Percentiles rank a stretch among this genome's conserved stretches.
phyloP scores from a whole-genome alignment of 2,113 vertebrate genomes.

The Scolopax mira region DNA sequence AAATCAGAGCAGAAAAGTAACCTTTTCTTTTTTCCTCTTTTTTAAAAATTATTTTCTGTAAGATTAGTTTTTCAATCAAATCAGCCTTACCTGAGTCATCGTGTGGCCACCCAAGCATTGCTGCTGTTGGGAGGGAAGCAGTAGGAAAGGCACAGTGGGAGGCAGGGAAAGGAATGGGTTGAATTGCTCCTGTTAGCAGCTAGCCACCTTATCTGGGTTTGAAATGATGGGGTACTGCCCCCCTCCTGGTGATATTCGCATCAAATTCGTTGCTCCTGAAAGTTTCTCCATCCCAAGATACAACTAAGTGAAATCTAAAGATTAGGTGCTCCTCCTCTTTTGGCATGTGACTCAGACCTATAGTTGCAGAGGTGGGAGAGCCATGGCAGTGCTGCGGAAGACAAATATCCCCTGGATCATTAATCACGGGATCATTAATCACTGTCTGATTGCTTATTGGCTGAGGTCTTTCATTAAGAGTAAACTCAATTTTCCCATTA shows the following conservation, averaged over 20 bases:
- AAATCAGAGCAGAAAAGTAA: background rate
- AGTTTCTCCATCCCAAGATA: background rate
- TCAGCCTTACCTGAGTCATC: background rate
- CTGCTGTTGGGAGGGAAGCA: background rate
- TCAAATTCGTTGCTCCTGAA: rapidly evolving
- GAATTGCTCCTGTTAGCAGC: background rate
- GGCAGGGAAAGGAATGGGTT: background rate
- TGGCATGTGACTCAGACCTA: background rate
- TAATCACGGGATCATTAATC: background rate
- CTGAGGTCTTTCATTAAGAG: slow-evolving; percentile 3
- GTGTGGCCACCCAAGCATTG: background rate
- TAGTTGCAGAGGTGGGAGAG: background rate
- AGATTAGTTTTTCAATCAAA: background rate
- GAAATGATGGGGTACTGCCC: background rate
- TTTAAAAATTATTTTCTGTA: background rate
- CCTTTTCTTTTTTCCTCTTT: background rate
- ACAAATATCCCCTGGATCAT: background rate
- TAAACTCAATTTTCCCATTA: slow-evolving; percentile 22
- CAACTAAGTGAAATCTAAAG: background rate
- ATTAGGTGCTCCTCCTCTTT: background rate
- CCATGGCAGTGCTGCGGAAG: background rate
- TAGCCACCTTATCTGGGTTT: background rate
- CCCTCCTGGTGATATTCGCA: background rate
- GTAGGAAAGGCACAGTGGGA: background rate
- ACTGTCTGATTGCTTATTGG: slow-evolving; percentile 12